phyloP scores from a whole-genome alignment of 2,113 vertebrate species.

The Oreochromis aureus region DNA sequence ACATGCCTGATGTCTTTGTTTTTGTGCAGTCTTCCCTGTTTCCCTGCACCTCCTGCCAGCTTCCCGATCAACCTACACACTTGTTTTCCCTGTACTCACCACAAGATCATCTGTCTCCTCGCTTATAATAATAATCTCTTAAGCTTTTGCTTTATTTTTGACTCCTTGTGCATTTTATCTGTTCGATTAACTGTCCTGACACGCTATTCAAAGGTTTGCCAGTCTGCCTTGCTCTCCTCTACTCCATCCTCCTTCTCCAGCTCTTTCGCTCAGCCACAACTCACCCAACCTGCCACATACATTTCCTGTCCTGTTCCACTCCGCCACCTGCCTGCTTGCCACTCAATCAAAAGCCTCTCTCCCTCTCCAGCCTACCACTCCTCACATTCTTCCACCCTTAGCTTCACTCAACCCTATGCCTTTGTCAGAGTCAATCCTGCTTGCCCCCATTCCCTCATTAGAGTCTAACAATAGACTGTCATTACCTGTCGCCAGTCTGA shows the following conservation, averaged over 20 bases:
- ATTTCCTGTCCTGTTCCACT: background rate
- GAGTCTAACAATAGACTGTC: background rate
- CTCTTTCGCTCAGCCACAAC: background rate
- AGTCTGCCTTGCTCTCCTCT: background rate
- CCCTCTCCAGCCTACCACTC: background rate
- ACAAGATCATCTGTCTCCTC: background rate
- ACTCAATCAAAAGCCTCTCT: background rate
- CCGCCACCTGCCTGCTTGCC: background rate
- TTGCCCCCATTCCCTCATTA: background rate
- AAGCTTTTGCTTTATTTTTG: background rate
- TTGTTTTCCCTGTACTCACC: background rate
- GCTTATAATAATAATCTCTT: background rate
- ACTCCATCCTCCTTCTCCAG: background rate
- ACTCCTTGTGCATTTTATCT: background rate
- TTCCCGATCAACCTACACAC: background rate
- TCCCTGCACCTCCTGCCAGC: background rate
- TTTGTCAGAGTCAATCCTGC: background rate
- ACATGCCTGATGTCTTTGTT: background rate
- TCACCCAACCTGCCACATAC: background rate
- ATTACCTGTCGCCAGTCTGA: background rate
- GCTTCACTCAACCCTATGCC: background rate
- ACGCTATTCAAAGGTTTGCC: background rate
- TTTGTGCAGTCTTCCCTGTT: background rate
- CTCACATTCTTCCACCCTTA: background rate
- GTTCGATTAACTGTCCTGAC: background rate